Conservation (phyloP, 2,888 invertebrate genomes). For the Campoplex capitator region DNA sequence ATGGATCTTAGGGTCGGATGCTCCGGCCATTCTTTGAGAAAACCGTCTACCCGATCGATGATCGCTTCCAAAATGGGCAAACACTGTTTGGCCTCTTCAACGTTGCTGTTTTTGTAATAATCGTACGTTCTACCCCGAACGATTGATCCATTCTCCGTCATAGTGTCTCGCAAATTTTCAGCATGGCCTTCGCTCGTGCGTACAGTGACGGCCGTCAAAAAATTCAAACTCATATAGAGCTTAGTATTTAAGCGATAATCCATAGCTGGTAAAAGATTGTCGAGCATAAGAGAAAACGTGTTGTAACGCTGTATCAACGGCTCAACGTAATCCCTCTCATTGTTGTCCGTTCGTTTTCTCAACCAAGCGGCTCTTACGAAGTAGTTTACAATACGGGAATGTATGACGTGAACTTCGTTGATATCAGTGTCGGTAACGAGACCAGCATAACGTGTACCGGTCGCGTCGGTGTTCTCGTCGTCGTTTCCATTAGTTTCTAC, state of each 20-base stretch:
- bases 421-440: slow-evolving; percentile 86
- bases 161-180: slow-evolving; percentile 61
- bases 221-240: slow-evolving; percentile 87
- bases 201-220: slow-evolving; percentile 85
- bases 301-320: slow-evolving; percentile 87
- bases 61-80: slow-evolving; percentile 89
- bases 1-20: slow-evolving; percentile 95
- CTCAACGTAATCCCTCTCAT: slow-evolving; percentile 84
- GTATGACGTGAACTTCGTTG: slow-evolving; percentile 87
- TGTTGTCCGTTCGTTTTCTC: slow-evolving; percentile 81
- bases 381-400: slow-evolving; percentile 87
- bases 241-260: slow-evolving; percentile 86
- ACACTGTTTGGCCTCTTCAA: slow-evolving; percentile 91
- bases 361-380: slow-evolving; percentile 88
- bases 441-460: slow-evolving; percentile 72
- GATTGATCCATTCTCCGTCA: slow-evolving; percentile 38
- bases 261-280: slow-evolving; percentile 86
- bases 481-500: slow-evolving; percentile 75
- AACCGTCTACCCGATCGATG: slow-evolving; percentile 86
- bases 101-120: slow-evolving; percentile 94
- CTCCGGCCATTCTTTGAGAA: slow-evolving; percentile 94
- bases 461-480: background rate
- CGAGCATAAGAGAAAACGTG: slow-evolving; percentile 86
- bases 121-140: slow-evolving; percentile 85
- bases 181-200: slow-evolving; percentile 85